Evolutionary conservation across 2,113 vertebrate genomes (phyloP).

Genomic region (Herpetotheres cachinnans): DNA sequence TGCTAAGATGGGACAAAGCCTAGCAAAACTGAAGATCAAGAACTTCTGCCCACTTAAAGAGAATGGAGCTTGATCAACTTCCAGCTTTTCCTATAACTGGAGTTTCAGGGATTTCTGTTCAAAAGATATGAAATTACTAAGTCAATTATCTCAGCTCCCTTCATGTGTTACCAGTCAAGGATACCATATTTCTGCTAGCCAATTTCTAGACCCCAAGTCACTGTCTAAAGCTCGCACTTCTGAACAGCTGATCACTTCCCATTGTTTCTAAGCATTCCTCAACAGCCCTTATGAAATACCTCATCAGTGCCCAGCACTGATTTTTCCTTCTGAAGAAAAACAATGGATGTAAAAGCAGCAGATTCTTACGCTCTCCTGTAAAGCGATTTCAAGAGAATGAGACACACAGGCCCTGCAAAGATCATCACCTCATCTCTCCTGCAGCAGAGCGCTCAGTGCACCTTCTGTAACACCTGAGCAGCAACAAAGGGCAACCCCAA

Average conservation of each 20-base stretch:
- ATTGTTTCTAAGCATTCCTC: neutral
- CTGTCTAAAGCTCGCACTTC: neutral
- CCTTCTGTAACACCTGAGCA: neutral
- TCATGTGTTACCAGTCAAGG: neutral
- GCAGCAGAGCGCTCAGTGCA: neutral
- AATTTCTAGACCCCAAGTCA: neutral
- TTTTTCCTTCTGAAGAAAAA: neutral
- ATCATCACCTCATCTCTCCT: neutral
- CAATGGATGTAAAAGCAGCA: neutral
- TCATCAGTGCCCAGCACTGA: neutral
- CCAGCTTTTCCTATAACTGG: neutral
- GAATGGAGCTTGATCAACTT: neutral
- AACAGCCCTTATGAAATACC: neutral
- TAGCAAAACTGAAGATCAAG: neutral
- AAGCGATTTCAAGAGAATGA: neutral
- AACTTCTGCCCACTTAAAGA: neutral
- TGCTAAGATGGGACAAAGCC: neutral
- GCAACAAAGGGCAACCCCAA: fast-evolving
- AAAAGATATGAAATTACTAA: neutral
- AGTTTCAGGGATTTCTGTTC: neutral
- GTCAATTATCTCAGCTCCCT: neutral
- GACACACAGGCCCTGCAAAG: neutral
- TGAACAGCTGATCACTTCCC: neutral
- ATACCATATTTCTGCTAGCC: neutral
- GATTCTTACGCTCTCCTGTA: neutral